phyloP scores from a whole-genome alignment of 2,888 invertebrate species.

The Himalopsyche tibetana region DNA sequence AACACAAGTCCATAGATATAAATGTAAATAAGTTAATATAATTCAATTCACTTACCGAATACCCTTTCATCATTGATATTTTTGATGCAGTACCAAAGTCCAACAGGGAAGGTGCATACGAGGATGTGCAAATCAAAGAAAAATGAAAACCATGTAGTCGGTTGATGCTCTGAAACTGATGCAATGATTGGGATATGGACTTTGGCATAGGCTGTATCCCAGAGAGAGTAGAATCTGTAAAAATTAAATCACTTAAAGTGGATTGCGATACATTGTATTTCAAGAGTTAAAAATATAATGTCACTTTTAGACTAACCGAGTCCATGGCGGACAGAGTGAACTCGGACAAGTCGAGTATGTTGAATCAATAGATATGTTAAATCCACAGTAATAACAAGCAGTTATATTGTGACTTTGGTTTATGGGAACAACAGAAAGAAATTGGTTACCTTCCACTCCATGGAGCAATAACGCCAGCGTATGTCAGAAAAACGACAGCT shows the following conservation, averaged over 20 bases:
- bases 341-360: too few relatives aligned
- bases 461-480: conserved; percentile 96
- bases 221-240: conserved; percentile 94
- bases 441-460: conserved; percentile 87
- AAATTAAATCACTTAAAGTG: not conserved
- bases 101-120: conserved; percentile 97
- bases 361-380: too few relatives aligned
- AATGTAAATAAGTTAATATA: not conserved
- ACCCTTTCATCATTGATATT: conserved; percentile 98
- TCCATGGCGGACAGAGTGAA: too few relatives aligned
- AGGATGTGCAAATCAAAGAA: conserved; percentile 99
- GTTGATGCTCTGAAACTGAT: conserved; percentile 99
- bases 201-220: conserved; percentile 99
- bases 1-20: not conserved
- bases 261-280: not conserved
- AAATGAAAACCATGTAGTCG: conserved; percentile 99
- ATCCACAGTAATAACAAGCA: too few relatives aligned
- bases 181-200: conserved; percentile 99
- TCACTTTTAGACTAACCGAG: too few relatives aligned
- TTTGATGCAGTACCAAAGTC: conserved; percentile 99
- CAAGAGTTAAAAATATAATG: too few relatives aligned
- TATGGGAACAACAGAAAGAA: not conserved
- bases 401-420: too few relatives aligned
- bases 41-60: conserved; percentile 84
- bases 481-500: conserved; percentile 92